Base-by-base conservation (phyloP, 2,888 invertebrate genomes). In the Timema podura region DNA sequence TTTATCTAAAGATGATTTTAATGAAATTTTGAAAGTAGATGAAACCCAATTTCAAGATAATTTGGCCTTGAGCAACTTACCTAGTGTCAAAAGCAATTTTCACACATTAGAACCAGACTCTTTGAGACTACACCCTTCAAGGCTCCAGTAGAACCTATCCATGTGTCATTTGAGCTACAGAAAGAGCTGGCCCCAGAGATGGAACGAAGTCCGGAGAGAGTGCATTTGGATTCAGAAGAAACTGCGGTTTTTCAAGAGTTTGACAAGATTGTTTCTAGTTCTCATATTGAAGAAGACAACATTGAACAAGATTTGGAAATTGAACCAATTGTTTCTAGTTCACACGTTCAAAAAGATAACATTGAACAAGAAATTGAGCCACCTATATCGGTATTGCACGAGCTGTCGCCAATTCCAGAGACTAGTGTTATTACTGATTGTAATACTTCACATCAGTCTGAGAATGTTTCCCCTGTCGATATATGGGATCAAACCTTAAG, bases 161-260 rank as follows among this genome's bases (percentile, higher is more conserved):
- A 30, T 30, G 30, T 68, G 48, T 68, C 67, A 47, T 71, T 71
- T 71, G 71, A 71, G 51, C 11, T 71, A 54, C 68, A 71, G 16
- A 71, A 71, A 48, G 71, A 71, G 64, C 46, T 71, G 15, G 54
- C 59, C 15, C 71, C 71, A 0, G 65, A 69, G 54, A 69, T 69
- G 71, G 71, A 69, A 48, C 54, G 54, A 6, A 45, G 65, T 11
- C 71, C 69, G n/a, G 71, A 71, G 51, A 47, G 67, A 13, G 69
- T 71, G 10, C 44, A 69, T 49, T 49, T 71, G 0, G 67, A 68
- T 16, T 65, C 65, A 51, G 66, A 68, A 51, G 64, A 47, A n/a
- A 46, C 51, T 9, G 64, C 61, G 3, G 64, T 68, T 5, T 46
- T 64, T 54, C 68, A 66, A 9, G 44, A 59, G 59, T 59, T 66